phyloP scores from a whole-genome alignment of 2,888 invertebrate genomes.

The Conchocele bisecta region DNA sequence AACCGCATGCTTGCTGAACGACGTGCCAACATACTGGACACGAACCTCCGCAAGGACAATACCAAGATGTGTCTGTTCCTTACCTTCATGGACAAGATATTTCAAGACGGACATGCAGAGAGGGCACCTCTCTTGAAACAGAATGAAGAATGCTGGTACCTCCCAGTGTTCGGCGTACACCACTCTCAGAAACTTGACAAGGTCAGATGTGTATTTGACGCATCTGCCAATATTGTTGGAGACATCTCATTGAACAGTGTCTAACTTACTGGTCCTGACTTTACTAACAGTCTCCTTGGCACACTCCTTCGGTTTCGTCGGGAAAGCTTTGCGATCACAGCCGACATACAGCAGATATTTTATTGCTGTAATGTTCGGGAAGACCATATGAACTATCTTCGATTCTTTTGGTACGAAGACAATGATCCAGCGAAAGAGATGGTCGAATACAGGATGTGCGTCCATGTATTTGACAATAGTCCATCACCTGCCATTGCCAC shows the following conservation, averaged over 20 bases:
- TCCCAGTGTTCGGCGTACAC: not conserved
- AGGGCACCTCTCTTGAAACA: not conserved
- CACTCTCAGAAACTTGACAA: slow-evolving; percentile 12
- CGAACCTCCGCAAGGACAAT: not conserved
- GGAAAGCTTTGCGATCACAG: slow-evolving; percentile 32
- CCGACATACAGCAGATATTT: slow-evolving; percentile 58
- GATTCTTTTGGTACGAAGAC: slow-evolving; percentile 54
- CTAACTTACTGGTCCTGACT: slow-evolving; percentile 44
- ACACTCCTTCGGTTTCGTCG: slow-evolving; percentile 41
- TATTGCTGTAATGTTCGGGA: slow-evolving; percentile 38
- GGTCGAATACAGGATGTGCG: slow-evolving; percentile 43
- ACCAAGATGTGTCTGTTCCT: not conserved
- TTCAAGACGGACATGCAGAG: slow-evolving; percentile 2
- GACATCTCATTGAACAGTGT: slow-evolving; percentile 6
- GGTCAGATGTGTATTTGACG: slow-evolving; percentile 43
- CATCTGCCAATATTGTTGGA: not conserved
- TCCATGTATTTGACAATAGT: slow-evolving; percentile 25
- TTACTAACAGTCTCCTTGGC: slow-evolving; percentile 44
- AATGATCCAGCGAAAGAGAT: slow-evolving; percentile 24
- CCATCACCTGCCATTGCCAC: slow-evolving; percentile 35
- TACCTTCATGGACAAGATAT: slow-evolving; percentile 5
- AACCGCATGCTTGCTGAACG: not conserved
- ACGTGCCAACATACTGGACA: not conserved
- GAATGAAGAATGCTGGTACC: slow-evolving; percentile 5
- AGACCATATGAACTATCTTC: slow-evolving; percentile 25